Base-by-base conservation (phyloP, 2,113 vertebrate species). In the Muntiacus muntjak region DNA sequence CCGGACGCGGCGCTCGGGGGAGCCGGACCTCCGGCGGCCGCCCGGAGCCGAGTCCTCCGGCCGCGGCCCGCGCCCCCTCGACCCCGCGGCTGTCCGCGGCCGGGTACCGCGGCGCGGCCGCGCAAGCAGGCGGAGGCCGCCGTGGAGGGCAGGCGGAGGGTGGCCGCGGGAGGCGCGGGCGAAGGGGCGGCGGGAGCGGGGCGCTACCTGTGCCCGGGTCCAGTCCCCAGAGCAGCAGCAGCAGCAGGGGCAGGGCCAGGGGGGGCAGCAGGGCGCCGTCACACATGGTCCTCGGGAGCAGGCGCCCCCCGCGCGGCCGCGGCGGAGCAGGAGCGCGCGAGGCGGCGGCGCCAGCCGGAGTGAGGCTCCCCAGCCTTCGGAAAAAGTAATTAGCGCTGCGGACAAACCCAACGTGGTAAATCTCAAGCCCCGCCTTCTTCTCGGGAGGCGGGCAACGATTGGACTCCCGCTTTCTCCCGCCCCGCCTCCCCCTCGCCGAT, bases 361-460 rank as follows among this genome's bases (percentile, higher is more conserved):
- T 88, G 98, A 94, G 98, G 96, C 99, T 98, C 98, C 98, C 89
- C 97, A 98, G 99, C 98, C 98, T 99, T 98, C 95, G 98, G 98
- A 98, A 99, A 99, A 98, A 98, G 98, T 99, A 98, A 98, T 98
- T 98, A 96, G 98, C 98, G 98, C 98, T 98, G 98, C 98, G 98
- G 98, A 98, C 98, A 98, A 98, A 99, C 98, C 97, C 98, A 99
- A 99, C 99, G 98, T 99, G 98, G 97, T 97, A 90, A 97, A 97
- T 54, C 97, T 84, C 85, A 87, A 86, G 98, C 93, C 98, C 99
- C 99, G 98, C 99, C 98, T 94, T 67, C 98, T 89, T 36, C 97
- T 8, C 2, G 26, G 54, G 47, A 40, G 6, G 14, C 87, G 10
- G 58, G 21, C 21, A 2, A 1, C 60, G 97, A 99, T 98, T 98